Conservation (phyloP, 2,888 invertebrate genomes). For the Calephelis perditalis region DNA sequence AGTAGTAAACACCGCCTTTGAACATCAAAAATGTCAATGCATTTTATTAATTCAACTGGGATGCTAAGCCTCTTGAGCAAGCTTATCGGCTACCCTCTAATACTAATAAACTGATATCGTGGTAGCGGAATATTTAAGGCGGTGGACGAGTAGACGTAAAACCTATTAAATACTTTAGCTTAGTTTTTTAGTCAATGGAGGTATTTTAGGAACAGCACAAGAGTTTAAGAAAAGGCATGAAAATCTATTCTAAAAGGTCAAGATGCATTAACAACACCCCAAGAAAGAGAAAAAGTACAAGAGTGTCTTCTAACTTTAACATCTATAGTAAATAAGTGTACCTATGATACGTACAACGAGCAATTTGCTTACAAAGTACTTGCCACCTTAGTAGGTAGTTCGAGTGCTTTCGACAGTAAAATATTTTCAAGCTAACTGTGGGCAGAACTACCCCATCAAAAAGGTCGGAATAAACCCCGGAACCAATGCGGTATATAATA, state of each 20-base stretch:
- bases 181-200: slow-evolving; percentile 98
- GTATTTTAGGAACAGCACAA: slow-evolving; percentile 88
- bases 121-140: too few relatives aligned
- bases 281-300: slow-evolving; percentile 89
- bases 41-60: too few relatives aligned
- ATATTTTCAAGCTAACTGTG: too few relatives aligned
- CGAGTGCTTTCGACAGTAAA: too few relatives aligned
- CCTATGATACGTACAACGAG: slow-evolving; percentile 93
- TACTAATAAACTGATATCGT: too few relatives aligned
- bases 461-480: too few relatives aligned
- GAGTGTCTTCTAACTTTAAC: slow-evolving; percentile 92
- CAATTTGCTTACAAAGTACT: slow-evolving; percentile 95
- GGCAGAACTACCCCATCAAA: too few relatives aligned
- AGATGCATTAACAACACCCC: slow-evolving; percentile 91
- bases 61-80: too few relatives aligned
- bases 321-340: slow-evolving; percentile 93
- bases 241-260: slow-evolving; percentile 91
- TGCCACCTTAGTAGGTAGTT: slow-evolving; percentile 75
- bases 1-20: too few relatives aligned
- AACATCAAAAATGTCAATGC: too few relatives aligned
- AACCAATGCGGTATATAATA: too few relatives aligned
- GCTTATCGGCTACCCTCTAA: too few relatives aligned
- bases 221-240: slow-evolving; percentile 82
- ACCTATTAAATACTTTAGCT: slow-evolving; percentile 89
- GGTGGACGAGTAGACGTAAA: background rate